These are phyloP conservation scores for Parotocinclus haroldoi DNA, from an alignment of 2,797 vertebrate species.

Conservation along the genomic window DNA sequence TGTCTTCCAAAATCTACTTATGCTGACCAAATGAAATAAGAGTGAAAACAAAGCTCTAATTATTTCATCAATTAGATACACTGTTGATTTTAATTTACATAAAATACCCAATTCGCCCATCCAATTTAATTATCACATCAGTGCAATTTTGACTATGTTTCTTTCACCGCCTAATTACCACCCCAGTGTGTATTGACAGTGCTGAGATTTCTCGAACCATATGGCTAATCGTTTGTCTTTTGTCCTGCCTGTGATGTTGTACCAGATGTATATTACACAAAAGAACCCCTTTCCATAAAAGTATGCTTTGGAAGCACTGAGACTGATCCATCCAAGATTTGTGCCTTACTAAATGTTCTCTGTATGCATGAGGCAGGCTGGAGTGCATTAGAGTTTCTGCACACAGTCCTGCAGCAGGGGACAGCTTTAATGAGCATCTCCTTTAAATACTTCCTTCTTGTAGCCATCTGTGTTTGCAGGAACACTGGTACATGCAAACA, in stretches of 20 bases:
- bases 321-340: slow-evolving; percentile 15
- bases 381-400: slow-evolving; percentile 74
- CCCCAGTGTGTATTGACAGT: slow-evolving; percentile 36
- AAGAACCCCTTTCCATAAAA: slow-evolving; percentile 7
- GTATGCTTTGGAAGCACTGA: slow-evolving; percentile 12
- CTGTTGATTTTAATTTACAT: slow-evolving; percentile 34
- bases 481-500: slow-evolving; percentile 28
- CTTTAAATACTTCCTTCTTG: slow-evolving; percentile 49
- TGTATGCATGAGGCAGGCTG: slow-evolving; percentile 81
- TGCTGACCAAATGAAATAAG: slow-evolving; percentile 15
- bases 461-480: slow-evolving; percentile 65
- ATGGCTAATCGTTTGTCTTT: slow-evolving; percentile 36
- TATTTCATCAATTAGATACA: slow-evolving; percentile 34
- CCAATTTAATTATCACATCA: slow-evolving; percentile 50
- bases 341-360: slow-evolving; percentile 70
- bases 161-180: slow-evolving; percentile 39
- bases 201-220: slow-evolving; percentile 32
- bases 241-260: slow-evolving; percentile 21
- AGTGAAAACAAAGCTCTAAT: slow-evolving; percentile 8
- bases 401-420: slow-evolving; percentile 78
- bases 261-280: slow-evolving; percentile 30
- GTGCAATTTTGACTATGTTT: slow-evolving; percentile 39
- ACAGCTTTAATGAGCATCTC: slow-evolving; percentile 70
- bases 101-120: slow-evolving; percentile 44
- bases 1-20: background rate